Base-by-base conservation (phyloP, 1,140 invertebrate genomes). In the Brachionus plicatilis region DNA sequence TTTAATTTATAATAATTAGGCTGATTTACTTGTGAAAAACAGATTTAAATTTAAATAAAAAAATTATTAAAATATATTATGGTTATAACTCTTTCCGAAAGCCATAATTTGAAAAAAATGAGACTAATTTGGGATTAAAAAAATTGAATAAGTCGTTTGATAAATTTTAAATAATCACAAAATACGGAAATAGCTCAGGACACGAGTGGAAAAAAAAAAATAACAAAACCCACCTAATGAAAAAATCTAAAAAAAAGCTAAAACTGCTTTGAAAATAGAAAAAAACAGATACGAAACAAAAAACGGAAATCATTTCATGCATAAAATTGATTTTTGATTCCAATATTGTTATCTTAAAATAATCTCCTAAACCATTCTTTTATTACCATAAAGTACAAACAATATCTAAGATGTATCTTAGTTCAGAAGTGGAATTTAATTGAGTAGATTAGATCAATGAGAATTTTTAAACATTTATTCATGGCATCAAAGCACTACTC, bases 281-380 rank as follows among this genome's bases (percentile, higher is more conserved):
- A 33, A 68, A 68, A 33, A 65, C 9, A n/a, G 12, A 68, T 12
- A 14, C 4, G 3, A 72, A 72, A 72, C 11, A 41, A 41, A 11
- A 72, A 45, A 41, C 68, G 68, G 68, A 72, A 72, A 72, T 72
- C 12, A 68, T 68, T 68, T 68, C 66, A 72, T 72, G 68, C 68
- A 72, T 72, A 17, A 72, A 72, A 72, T 72, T 72, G 68, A 17
- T 72, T 20, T 72, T 72, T 72, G 37, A 72, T 72, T 72, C 20
- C 9, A 68, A 65, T 65, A 14, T 33, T 68, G 14, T 43, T 43
- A 43, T 72, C 68, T 43, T 20, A 60, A 60, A 60, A 60, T 60
- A 27, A 60, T 60, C 53, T 60, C 17, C 20, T 60, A 60, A 60
- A 20, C 8, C 53, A 60, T 17, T 60, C 53, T 60, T 20, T 17